Evolutionary conservation across 2,888 invertebrate genomes (phyloP).

Genomic region (Ochropacha duplaris): DNA sequence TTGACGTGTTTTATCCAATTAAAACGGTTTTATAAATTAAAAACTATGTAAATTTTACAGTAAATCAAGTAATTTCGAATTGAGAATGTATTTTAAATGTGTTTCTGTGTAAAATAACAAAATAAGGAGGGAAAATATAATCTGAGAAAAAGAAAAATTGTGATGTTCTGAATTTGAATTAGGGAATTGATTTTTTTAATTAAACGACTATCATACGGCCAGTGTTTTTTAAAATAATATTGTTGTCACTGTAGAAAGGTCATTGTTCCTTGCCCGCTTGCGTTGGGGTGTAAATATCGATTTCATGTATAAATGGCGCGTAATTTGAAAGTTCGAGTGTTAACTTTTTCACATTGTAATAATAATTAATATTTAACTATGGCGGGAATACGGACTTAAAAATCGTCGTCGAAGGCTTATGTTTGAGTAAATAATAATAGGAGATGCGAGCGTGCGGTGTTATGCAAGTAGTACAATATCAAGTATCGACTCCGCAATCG

Average conservation of each 20-base stretch:
- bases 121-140: constrained; percentile 1
- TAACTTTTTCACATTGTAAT: no score
- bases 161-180: neutral
- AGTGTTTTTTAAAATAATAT: constrained; percentile 20
- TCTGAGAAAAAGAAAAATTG: neutral
- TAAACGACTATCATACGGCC: constrained; percentile 10
- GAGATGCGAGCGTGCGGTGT: constrained; percentile 84
- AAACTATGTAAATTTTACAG: neutral
- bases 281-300: constrained; percentile 67
- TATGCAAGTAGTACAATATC: constrained; percentile 86
- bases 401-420: neutral
- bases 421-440: neutral
- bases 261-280: constrained; percentile 53
- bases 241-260: constrained; percentile 49
- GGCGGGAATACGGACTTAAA: constrained; percentile 11
- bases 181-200: constrained; percentile 3
- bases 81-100: neutral
- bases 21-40: neutral
- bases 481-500: constrained; percentile 80
- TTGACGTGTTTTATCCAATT: constrained; percentile 15
- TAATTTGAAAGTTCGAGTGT: constrained; percentile 41
- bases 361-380: constrained; percentile 3
- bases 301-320: constrained; percentile 63
- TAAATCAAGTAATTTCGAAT: neutral
- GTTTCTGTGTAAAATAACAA: constrained; percentile 5